Evolutionary conservation across 2,113 vertebrate genomes (phyloP), one percentile per base, ranked within the genome.

Genomic region (Nothoprocta perdicaria): DNA sequence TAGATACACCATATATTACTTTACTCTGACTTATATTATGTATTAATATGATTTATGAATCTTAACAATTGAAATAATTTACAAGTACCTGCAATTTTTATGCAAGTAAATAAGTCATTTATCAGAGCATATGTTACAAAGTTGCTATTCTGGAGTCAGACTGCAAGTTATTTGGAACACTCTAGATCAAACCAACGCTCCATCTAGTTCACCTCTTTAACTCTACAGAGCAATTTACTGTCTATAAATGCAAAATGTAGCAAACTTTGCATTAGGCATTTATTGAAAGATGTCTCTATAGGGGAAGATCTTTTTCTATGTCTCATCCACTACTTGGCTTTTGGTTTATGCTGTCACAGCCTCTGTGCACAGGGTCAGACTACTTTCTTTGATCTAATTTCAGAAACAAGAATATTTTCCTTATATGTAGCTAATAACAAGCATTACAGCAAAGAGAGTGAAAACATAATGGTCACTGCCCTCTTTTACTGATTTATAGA

Each of bases 341-440:
- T 31, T 8, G 10, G 58, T 81, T 78, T 90, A 62, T 46, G 31
- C n/a, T 77, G 80, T 80, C 75, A 83, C 31, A 35, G 53, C 26
- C 45, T 79, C 83, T 62, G 46, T 31, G 65, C 73, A 22, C 1
- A 0, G 66, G 77, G 74, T 92, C 80, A 79, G 13, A 35, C 35
- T 45, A 41, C 45, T 50, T 88, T 57, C 83, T 89, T 86, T 86
- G 78, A 90, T 73, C 71, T 93, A 53, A 89, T 76, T 90, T 86
- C 79, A 58, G n/a, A 92, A 94, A 48, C 29, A 69, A 66, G 67
- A 68, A 45, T 55, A 29, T 13, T 62, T 87, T 87, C 58, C 68
- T 61, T 41, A 91, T 89, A 60, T 62, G 55, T 61, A 74, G 60
- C 72, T 80, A 41, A 66, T 72, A 88, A 87, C 84, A 91, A 85